Evolutionary conservation across 2,888 invertebrate species (phyloP).

Genomic region (Leptinotarsa juncta): DNA sequence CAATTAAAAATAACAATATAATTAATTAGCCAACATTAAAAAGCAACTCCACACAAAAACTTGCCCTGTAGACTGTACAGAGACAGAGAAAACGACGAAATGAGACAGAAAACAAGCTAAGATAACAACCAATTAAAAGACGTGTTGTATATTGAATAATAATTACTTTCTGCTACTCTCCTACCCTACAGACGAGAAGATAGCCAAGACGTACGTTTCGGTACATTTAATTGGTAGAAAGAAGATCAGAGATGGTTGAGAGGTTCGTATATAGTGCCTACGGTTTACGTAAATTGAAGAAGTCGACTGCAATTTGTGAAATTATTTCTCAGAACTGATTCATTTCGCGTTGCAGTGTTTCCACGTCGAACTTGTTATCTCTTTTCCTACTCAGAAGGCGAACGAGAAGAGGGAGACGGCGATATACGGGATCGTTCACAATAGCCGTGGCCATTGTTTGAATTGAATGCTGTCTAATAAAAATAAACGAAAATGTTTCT

Average conservation of each 20-base stretch:
- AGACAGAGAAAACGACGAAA: conserved; percentile 41
- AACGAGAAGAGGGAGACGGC: conserved; percentile 8
- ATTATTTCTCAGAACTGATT: conserved; percentile 65
- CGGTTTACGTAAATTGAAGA: conserved; percentile 59
- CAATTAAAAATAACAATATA: conserved; percentile 52
- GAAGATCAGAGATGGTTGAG: not conserved
- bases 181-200: conserved; percentile 38
- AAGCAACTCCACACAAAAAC: conserved; percentile 40
- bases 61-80: conserved; percentile 44
- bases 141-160: conserved; percentile 67
- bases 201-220: not conserved
- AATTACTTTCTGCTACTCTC: conserved; percentile 64
- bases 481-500: conserved; percentile 53
- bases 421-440: conserved; percentile 26
- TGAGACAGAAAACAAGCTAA: conserved; percentile 51
- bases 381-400: conserved; percentile 17
- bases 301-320: conserved; percentile 66
- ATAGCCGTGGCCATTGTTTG: conserved; percentile 45
- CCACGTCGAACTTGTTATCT: conserved; percentile 38
- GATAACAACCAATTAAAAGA: conserved; percentile 67
- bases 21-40: conserved; percentile 53
- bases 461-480: conserved; percentile 44
- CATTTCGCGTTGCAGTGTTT: conserved; percentile 32
- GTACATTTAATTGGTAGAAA: not conserved
- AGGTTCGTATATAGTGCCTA: conserved; percentile 10